A percentile compares a stretch with the other conserved stretches of the same genome.
Evolutionary conservation across 2,888 invertebrate genomes (phyloP).

Genomic region (Callimorpha dominula): DNA sequence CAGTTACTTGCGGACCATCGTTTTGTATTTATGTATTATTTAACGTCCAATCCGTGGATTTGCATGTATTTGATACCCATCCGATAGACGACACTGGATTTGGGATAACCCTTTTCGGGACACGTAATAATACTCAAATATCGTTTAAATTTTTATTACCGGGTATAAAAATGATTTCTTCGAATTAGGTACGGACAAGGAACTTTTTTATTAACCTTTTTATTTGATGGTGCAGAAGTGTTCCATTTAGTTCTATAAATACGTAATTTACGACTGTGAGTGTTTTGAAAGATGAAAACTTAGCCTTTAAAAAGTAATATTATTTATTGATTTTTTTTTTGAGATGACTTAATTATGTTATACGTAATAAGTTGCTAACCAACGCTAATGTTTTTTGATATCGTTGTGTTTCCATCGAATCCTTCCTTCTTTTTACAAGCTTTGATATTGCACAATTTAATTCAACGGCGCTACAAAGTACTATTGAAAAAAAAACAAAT

Average conservation of each 20-base stretch:
- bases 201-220: constrained; percentile 51
- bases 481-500: constrained; percentile 53
- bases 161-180: constrained; percentile 58
- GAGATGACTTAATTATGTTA: background rate
- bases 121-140: constrained; percentile 62
- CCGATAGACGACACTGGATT: constrained; percentile 61
- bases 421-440: constrained; percentile 28
- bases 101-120: constrained; percentile 62
- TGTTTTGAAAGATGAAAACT: background rate
- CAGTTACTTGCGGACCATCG: constrained; percentile 67
- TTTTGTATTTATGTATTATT: constrained; percentile 81
- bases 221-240: constrained; percentile 36
- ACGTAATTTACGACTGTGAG: background rate
- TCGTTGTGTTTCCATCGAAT: background rate
- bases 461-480: constrained; percentile 41
- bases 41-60: constrained; percentile 76
- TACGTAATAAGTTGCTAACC: background rate
- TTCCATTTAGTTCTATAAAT: constrained; percentile 2
- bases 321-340: background rate
- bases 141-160: constrained; percentile 64
- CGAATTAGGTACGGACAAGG: constrained; percentile 50
- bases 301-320: background rate
- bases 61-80: constrained; percentile 73
- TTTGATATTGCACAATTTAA: constrained; percentile 38
- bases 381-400: background rate